Conservation (phyloP, 1,140 invertebrate species). For the Lasioglossum albipes region DNA sequence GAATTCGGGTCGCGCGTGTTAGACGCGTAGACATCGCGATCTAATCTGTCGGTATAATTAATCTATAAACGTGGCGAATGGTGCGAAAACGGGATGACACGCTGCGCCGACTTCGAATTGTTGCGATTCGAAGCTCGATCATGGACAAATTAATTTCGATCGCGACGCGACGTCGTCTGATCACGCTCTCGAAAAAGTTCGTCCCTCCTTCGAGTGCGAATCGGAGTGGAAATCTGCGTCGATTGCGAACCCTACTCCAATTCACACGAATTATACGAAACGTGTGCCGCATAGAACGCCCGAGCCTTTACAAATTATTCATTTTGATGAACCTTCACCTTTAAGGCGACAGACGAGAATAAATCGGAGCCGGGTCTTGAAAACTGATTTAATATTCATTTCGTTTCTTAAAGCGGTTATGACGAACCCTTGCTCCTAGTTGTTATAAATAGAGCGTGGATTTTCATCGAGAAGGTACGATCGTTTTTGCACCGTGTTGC, state of each 20-base stretch:
- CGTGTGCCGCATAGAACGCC: neutral
- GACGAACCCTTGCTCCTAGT: too few species aligned
- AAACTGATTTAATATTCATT: too few species aligned
- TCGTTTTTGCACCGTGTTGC: too few species aligned
- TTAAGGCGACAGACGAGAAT: neutral
- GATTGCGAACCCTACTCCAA: neutral
- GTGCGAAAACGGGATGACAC: neutral
- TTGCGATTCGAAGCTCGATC: neutral
- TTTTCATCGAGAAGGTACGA: too few species aligned
- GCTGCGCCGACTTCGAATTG: neutral
- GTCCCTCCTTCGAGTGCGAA: neutral
- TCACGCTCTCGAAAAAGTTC: neutral
- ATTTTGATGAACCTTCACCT: neutral
- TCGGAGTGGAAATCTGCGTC: neutral
- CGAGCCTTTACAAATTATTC: neutral
- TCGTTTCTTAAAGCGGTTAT: too few species aligned
- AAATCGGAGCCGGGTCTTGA: too few species aligned
- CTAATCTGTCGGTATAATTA: neutral
- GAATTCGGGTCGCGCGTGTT: conserved; percentile 26
- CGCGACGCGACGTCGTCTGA: neutral
- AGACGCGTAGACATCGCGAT: neutral
- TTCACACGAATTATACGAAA: neutral
- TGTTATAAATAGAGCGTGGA: too few species aligned
- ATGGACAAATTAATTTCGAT: too few species aligned
- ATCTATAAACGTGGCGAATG: neutral